Conservation (phyloP, 1,140 invertebrate genomes). For the Papilio glaucus region DNA sequence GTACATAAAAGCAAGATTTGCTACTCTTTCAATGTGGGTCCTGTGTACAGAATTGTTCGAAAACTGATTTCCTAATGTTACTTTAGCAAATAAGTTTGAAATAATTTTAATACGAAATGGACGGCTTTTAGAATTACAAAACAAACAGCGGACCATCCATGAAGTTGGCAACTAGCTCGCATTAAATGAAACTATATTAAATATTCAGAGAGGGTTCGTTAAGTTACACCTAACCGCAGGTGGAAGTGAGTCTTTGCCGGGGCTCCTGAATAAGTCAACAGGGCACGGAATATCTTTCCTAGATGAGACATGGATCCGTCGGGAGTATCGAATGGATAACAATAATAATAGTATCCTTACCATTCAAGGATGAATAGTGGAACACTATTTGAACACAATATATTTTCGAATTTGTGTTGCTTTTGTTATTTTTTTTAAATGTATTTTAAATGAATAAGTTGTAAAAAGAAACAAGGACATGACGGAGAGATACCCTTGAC, state of each 20-base stretch:
- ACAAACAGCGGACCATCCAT: constrained; percentile 55
- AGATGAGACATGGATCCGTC: constrained; percentile 39
- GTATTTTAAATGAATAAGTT: too few relatives aligned
- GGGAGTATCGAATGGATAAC: neutral
- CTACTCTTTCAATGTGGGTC: neutral
- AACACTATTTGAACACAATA: too few relatives aligned
- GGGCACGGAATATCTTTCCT: constrained; percentile 42
- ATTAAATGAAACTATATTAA: constrained; percentile 82
- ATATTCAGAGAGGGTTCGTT: constrained; percentile 79
- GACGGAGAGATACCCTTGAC: too few relatives aligned
- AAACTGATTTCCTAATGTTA: neutral
- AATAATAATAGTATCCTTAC: neutral
- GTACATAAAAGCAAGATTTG: too few relatives aligned
- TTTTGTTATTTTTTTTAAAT: too few relatives aligned
- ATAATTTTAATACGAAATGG: constrained; percentile 32
- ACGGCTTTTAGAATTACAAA: constrained; percentile 55
- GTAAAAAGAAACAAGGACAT: too few relatives aligned
- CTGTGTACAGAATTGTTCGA: neutral
- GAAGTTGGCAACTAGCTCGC: constrained; percentile 68
- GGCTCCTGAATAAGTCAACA: constrained; percentile 74
- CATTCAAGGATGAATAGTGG: too few relatives aligned
- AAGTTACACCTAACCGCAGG: constrained; percentile 80
- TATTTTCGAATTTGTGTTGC: too few relatives aligned
- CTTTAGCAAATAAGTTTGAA: constrained; percentile 1
- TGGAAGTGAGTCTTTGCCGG: constrained; percentile 62